Base-by-base conservation (phyloP, 2,797 vertebrate species). In the Typhlichthys subterraneus region DNA sequence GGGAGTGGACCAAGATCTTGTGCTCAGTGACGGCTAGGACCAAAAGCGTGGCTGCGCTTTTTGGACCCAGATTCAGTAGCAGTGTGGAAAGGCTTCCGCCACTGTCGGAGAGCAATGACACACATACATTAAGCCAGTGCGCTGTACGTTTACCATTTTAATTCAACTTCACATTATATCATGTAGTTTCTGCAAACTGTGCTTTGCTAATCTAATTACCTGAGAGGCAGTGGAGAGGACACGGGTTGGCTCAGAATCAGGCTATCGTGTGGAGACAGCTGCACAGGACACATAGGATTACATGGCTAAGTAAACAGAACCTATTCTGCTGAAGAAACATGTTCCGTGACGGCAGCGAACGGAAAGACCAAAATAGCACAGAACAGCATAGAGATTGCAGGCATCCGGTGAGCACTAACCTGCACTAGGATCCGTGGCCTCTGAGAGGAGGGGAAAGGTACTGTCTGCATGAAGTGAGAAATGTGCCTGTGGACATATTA, bases 391-490 rank as follows among this genome's bases (percentile, higher is more conserved):
- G 23, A 49, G 8, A 42, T 42, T 42, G 38, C 38, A 42, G 38
- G 38, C 38, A 8, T 42, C 8, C 38, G 9, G 38, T 9, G 8
- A 42, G 9, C 38, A 29, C 91, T 90, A 84, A 98, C 98, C 94
- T 99, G 98, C 70, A 99, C 96, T 19, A 99, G 93, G 86, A 99
- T 99, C 75, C 97, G 94, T 64, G 97, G 98, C 79, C 96, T 96
- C 86, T 99, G 97, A 70, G 88, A 94, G 54, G 97, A 99, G 62
- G 98, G 98, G 83, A 99, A 99, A 53, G 98, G 98, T 85, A 98
- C 96, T 80, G 95, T 96, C 88, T 98, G 96, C 98, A 99, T 99
- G 90, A 99, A 99, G 85, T 99, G 96, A 68, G 95, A 97, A 88
- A 99, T 95, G 86, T 99, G 98, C 87, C 98, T 99, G 88, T 15